Evolutionary conservation across 2,113 vertebrate genomes (phyloP), one percentile per base, ranked within the genome.

Genomic region (Aplodontia rufa): DNA sequence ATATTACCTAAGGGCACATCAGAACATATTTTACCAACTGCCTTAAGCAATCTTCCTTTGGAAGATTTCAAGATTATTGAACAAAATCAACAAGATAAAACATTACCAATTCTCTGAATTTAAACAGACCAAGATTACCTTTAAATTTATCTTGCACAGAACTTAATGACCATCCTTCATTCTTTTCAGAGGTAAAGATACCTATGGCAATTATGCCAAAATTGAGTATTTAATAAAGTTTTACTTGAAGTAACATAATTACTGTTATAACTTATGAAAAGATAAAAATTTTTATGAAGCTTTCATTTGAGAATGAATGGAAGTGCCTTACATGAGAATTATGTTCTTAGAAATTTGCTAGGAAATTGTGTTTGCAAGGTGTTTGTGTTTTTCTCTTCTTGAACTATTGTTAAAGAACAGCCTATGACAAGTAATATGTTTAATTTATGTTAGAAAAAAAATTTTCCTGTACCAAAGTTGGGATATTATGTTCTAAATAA

Each of bases 241-340:
- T 93, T 95, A 94, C 91, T 90, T 97, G 91, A 96, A 83, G 11
- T 89, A 94, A 68, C 30, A 55, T 55, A 69, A 53, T 94, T 90
- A 89, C 42, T 97, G 3, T 91, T 91, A 66, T 96, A 87, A 78
- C 22, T 96, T 93, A 92, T n/a, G 37, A 90, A 97, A 69, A 96
- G 66, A 91, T 82, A 47, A 40, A 85, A 58, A 16, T 86, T 87
- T 75, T 28, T 81, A 47, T 91, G 91, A 94, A 92, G 58, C 20
- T 84, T 84, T 72, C 75, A 78, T 96, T 94, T 95, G 79, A 93
- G 47, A 92, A 40, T 74, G 64, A 95, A 78, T 71, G 45, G 22
- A 97, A 97, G 97, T 97, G 97, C 97, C 97, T 98, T 97, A 97
- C n/a, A 24, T 87, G 58, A 96, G 30, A 95, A 84, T 95, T 88